Evolutionary conservation across 2,797 vertebrate species (phyloP), one percentile per base, ranked within the genome.

Genomic region (Danio jaintianensis): DNA sequence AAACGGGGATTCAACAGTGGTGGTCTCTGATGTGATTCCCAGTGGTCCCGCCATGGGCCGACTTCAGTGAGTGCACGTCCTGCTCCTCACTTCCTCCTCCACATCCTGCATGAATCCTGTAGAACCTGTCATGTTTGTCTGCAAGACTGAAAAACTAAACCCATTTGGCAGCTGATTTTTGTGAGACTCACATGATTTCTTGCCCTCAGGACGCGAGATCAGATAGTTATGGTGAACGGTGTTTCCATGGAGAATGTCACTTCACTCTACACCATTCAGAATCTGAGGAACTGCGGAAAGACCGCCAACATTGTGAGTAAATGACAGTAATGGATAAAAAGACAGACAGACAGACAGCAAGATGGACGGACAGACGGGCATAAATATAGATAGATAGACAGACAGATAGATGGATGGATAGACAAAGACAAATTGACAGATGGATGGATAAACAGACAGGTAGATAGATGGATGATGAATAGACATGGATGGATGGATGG

Each of bases 201-300:
- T 38, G n/a, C 85, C 73, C 76, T 20, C 90, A 99, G 98, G 90
- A 94, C 78, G 20, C 95, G 94, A 82, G 98, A 99, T 89, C 95
- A 94, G 6, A 95, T 99, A 0, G 96, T 96, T 81, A 99, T 99
- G 98, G 98, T 99, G 70, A 99, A 99, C 0, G 98, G 96, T 2
- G 91, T 94, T 67, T 94, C 96, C 6, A 94, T 99, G 96, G 96
- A 98, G 10, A 98, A 94, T 0, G 93, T 95, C 75, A 87, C 91
- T 0, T 97, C 97, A 0, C 91, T 94, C 10, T 95, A 92, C 0
- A 97, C 96, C 62, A 98, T 99, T 80, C 97, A 98, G 89, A 93
- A 92, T 0, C 94, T 99, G 36, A 98, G 97, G 90, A 87, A 91
- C 52, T 97, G 96, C 1, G 91, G 94, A 78, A 97, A 94, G 87